phyloP scores from a whole-genome alignment of 2,797 vertebrate species.

The Tympanoctomys barrerae region DNA sequence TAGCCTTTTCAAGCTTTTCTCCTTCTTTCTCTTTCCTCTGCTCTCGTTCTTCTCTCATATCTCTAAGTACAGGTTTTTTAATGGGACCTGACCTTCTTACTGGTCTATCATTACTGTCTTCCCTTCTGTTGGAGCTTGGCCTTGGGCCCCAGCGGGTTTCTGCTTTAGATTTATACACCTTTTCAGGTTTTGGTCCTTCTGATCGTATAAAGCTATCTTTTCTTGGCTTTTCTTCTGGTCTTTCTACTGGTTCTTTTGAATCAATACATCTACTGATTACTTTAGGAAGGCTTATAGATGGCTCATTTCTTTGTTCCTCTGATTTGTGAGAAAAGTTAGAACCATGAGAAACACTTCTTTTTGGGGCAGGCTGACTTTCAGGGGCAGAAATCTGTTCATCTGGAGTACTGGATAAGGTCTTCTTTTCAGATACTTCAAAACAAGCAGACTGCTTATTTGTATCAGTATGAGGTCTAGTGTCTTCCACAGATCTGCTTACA shows the following conservation, averaged over 20 bases:
- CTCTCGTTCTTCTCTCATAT: constrained; percentile 99
- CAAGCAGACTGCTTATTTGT: constrained; percentile 85
- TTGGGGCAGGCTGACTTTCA: constrained; percentile 91
- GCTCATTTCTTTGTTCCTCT: constrained; percentile 94
- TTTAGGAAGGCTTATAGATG: constrained; percentile 89
- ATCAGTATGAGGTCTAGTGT: constrained; percentile 89
- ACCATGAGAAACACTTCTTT: constrained; percentile 95
- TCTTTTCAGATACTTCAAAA: constrained; percentile 91
- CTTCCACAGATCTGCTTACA: constrained; percentile 91
- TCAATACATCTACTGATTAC: constrained; percentile 88
- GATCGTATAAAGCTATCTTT: constrained; percentile 93
- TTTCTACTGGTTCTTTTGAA: constrained; percentile 91
- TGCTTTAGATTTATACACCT: constrained; percentile 95
- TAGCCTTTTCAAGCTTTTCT: constrained; percentile 84
- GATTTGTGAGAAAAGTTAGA: constrained; percentile 94
- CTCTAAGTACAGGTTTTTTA: constrained; percentile 98
- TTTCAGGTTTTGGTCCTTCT: constrained; percentile 95
- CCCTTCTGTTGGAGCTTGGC: constrained; percentile 92
- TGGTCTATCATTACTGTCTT: constrained; percentile 94
- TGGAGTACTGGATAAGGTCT: constrained; percentile 87
- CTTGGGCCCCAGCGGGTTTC: constrained; percentile 98
- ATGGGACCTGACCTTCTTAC: constrained; percentile 97
- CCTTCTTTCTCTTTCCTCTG: constrained; percentile 97
- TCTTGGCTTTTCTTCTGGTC: constrained; percentile 92
- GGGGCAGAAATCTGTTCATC: constrained; percentile 90